Evolutionary conservation across 1,140 invertebrate species (phyloP).

Genomic region (Pseudomyrmex dendroicus): DNA sequence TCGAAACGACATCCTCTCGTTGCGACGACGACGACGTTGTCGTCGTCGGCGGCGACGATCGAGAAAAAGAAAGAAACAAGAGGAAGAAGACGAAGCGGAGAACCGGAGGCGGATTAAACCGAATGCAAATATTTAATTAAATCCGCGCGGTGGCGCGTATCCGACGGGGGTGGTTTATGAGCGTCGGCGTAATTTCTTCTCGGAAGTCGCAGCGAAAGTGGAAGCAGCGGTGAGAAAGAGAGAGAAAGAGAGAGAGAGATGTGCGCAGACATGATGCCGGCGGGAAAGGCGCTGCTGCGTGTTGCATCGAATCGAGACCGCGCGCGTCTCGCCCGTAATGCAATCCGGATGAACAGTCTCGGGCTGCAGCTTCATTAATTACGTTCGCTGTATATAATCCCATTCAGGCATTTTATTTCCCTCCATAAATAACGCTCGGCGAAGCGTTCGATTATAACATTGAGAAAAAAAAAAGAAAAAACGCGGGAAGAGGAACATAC

Average conservation of each 20-base stretch:
- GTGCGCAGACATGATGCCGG: conserved; percentile 27
- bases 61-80: not conserved
- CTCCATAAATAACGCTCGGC: not conserved
- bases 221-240: conserved; percentile 21
- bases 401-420: conserved; percentile 9
- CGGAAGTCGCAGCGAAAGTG: conserved; percentile 64
- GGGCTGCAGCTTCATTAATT: conserved; percentile 20
- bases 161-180: conserved; percentile 43
- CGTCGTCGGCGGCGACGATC: not conserved
- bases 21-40: too few species aligned
- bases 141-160: conserved; percentile 52
- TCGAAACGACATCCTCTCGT: not conserved
- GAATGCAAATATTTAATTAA: conserved; percentile 78
- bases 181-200: conserved; percentile 64
- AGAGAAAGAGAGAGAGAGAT: conserved; percentile 4
- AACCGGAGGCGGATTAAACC: conserved; percentile 66
- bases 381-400: too few species aligned
- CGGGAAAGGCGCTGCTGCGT: conserved; percentile 23
- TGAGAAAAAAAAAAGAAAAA: not conserved
- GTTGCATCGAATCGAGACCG: conserved; percentile 43
- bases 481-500: not conserved
- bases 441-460: conserved; percentile 11
- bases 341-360: conserved; percentile 15
- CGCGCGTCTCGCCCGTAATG: conserved; percentile 13
- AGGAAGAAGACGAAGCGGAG: conserved; percentile 2